phyloP scores from a whole-genome alignment of 2,797 vertebrate genomes.

The Myiotriccus ornatus region DNA sequence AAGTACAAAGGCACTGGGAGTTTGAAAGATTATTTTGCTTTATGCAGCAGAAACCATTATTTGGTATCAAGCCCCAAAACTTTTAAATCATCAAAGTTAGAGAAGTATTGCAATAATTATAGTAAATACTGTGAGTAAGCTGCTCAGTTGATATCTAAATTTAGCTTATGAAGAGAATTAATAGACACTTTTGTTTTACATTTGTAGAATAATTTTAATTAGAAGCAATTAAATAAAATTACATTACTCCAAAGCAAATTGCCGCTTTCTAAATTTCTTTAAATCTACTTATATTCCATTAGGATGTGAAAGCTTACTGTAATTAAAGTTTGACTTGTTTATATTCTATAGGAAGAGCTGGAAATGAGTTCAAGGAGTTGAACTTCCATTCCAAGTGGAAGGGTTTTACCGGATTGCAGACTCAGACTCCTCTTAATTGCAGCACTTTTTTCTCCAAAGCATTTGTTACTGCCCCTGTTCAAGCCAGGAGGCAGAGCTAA shows the following conservation, averaged over 20 bases:
- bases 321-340: constrained; percentile 3
- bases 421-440: not conserved
- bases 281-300: not conserved
- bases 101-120: constrained; percentile 53
- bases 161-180: constrained; percentile 39
- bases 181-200: constrained; percentile 52
- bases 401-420: not conserved
- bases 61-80: constrained; percentile 42
- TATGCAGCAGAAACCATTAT: constrained; percentile 55
- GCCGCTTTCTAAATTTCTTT: not conserved
- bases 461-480: not conserved
- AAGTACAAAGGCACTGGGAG: constrained; percentile 39
- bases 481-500: not conserved
- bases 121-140: constrained; percentile 49
- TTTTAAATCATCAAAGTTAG: constrained; percentile 42
- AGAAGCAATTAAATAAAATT: constrained; percentile 51
- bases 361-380: not conserved
- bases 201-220: constrained; percentile 49
- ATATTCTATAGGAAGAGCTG: not conserved
- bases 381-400: not conserved
- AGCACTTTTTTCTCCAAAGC: not conserved
- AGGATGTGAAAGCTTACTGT: not conserved
- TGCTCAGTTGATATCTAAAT: constrained; percentile 31
- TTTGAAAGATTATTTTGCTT: constrained; percentile 66
- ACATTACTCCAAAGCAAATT: constrained; percentile 31